Evolutionary conservation across 2,888 invertebrate species (phyloP).

Genomic region (Drosophila setosimentum): DNA sequence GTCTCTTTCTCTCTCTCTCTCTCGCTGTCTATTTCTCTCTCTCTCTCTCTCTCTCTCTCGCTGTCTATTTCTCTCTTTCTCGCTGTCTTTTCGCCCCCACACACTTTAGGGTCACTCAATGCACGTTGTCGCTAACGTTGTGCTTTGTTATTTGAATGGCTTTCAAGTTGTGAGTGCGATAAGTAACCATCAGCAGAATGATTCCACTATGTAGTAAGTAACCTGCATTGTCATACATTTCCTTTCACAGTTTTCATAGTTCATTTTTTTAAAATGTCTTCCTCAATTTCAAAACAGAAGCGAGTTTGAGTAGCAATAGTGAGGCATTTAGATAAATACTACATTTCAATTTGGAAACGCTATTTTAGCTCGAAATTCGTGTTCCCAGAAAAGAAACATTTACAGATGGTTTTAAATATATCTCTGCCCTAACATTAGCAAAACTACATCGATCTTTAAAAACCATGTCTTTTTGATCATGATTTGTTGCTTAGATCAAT

Average conservation of each 20-base stretch:
- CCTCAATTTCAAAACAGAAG: neutral
- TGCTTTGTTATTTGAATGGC: conserved; percentile 41
- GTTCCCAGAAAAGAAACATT: no score
- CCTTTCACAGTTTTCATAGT: neutral
- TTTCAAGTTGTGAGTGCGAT: conserved; percentile 32
- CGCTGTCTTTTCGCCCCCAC: neutral
- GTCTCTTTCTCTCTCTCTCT: conserved; percentile 8
- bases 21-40: neutral
- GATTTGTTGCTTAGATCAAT: no score
- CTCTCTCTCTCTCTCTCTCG: conserved; percentile 6
- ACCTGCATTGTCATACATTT: neutral
- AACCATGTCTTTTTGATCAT: no score
- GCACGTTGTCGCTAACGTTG: conserved; percentile 28
- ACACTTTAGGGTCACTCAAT: conserved; percentile 31
- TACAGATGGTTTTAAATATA: no score
- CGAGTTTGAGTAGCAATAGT: neutral
- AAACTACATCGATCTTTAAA: no score
- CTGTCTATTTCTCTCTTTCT: conserved; percentile 1
- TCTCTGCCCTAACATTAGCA: no score
- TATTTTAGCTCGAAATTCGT: neutral
- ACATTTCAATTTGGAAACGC: neutral
- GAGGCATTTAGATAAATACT: neutral
- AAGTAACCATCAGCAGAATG: conserved; percentile 24
- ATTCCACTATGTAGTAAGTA: conserved; percentile 1
- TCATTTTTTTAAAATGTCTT: neutral